Base-by-base conservation (phyloP, 1,140 invertebrate species). In the Eufriesea mexicana region DNA sequence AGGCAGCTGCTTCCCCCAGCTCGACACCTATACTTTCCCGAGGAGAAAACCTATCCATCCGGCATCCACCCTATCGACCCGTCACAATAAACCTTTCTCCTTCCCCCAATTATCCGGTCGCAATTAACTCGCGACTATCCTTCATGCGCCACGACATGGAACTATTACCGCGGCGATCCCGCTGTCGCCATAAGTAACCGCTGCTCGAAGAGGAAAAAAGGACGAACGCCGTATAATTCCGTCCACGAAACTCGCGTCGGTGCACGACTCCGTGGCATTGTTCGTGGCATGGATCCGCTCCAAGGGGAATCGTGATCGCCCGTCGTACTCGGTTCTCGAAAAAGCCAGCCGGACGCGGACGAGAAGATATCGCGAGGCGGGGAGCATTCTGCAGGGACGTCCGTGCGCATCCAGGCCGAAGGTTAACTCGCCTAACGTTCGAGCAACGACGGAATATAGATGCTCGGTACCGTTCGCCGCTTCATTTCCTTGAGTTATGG, bases 401-500 rank as follows among this genome's bases (percentile, higher is more conserved):
- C 75, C 54, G 28, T 66, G 80, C 28, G 51, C 62, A 78, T 61
- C 78, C 67, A 45, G 89, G 86, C 77, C 87, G 83, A 86, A 91
- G 90, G 90, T 91, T 89, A 91, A 91, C 89, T 91, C 84, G 75
- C 71, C 83, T 78, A 87, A 90, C 86, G 89, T 89, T 84, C 72
- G 67, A 86, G 80, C 71, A 71, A 72, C 85, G 59, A 83, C 71
- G 79, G 79, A 84, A 88, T 89, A 89, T 90, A 88, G 88, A 86
- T 86, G 82, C 84, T 86, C 79, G 77, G 85, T 91, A 91, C 89
- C 90, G 90, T 91, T 89, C 86, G 85, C 86, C 85, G 89, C 85
- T 91, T 91, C 89, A 91, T 91, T 91, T 91, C 89, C 89, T 85
- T 89, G 89, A 91, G 88, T 90, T 90, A 91, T 90, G 89, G 84